Percentiles rank a stretch among this genome's conserved stretches.
Evolutionary conservation across 2,113 vertebrate species (phyloP).

Genomic region (Antigone vipio): DNA sequence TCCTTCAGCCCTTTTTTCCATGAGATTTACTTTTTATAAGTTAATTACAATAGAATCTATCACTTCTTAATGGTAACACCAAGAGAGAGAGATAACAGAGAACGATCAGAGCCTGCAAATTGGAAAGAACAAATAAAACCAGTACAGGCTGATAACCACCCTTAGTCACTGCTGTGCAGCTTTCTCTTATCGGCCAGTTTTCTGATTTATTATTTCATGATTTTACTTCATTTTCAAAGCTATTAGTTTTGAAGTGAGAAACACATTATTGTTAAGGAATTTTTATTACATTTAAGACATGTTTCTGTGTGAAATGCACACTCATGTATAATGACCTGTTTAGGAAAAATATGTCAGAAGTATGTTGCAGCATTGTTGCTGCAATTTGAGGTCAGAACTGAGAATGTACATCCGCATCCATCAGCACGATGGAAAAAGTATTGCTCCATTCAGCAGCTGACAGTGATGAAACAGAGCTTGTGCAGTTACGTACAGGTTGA

Average conservation of each 20-base stretch:
- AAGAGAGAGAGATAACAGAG: not conserved
- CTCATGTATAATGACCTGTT: not conserved
- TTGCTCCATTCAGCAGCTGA: not conserved
- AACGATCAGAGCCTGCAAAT: not conserved
- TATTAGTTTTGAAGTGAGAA: not conserved
- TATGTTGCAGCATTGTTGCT: not conserved
- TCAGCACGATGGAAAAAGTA: not conserved
- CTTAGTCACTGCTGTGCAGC: not conserved
- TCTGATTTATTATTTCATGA: not conserved
- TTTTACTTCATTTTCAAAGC: not conserved
- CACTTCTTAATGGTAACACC: not conserved
- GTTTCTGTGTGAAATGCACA: not conserved
- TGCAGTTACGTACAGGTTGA: not conserved
- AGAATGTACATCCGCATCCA: not conserved
- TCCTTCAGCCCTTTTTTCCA: not conserved
- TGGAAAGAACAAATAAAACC: not conserved
- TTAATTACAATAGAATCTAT: not conserved
- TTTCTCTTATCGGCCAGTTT: not conserved
- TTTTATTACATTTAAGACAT: not conserved
- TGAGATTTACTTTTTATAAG: not conserved
- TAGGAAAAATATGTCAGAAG: not conserved
- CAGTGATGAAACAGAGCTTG: not conserved
- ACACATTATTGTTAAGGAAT: not conserved
- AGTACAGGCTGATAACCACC: not conserved
- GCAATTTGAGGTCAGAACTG: not conserved